Conservation (phyloP, 2,888 invertebrate genomes). For the Athripsodes cinereus region DNA sequence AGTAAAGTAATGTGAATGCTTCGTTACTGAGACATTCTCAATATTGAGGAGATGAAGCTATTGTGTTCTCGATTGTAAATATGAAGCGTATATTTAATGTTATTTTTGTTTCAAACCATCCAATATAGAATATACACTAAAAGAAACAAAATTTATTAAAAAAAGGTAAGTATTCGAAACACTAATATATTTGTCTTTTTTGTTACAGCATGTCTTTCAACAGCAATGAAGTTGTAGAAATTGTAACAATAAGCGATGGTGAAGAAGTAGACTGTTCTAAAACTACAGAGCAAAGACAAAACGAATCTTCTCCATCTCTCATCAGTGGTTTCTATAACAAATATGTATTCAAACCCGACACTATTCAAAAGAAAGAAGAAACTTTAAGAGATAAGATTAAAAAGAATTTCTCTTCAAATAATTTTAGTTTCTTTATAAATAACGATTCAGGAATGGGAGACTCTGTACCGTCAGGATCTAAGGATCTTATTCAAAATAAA, state of each 20-base stretch:
- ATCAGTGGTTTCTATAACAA: not conserved
- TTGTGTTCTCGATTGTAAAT: no score
- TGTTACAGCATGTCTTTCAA: not conserved
- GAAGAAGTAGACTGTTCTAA: not conserved
- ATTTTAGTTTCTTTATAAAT: not conserved
- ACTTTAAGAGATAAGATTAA: not conserved
- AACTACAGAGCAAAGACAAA: not conserved
- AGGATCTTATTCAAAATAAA: not conserved
- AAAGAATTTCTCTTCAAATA: not conserved
- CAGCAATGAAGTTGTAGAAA: not conserved
- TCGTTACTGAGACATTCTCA: no score
- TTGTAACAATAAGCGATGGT: not conserved
- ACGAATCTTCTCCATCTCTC: not conserved
- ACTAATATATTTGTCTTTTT: no score
- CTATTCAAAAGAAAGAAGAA: not conserved
- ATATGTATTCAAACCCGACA: constrained; percentile 1
- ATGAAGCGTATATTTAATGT: no score
- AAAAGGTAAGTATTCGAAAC: no score
- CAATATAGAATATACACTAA: no score
- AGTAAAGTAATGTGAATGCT: no score
- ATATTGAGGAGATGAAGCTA: no score
- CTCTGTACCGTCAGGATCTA: not conserved
- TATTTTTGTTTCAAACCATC: no score
- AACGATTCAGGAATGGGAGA: not conserved
- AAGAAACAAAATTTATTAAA: no score